Evolutionary conservation across 2,888 invertebrate genomes (phyloP), one percentile per base, ranked within the genome.

Genomic region (Coremacera marginata): DNA sequence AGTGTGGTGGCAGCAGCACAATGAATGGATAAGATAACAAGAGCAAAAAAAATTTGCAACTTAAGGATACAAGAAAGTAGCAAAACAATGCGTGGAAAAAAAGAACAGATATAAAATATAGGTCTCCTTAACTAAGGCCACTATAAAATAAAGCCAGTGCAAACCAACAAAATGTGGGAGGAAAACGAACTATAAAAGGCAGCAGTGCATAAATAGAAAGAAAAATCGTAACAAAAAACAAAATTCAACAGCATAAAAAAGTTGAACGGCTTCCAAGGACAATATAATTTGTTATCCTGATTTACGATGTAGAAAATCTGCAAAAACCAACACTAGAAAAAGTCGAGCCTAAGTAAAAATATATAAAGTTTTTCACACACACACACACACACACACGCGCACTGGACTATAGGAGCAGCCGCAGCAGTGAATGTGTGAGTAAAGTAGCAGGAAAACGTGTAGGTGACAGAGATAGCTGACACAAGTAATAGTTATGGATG

Each of bases 211-310:
- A 22, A 60, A 63, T 34, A n/a, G 49, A 27, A 62, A 22, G 22
- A 73, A 62, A n/a, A 51, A 49, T 57, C n/a, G 19, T 71, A 16
- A 34, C 9, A 71, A 49, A 71, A 52, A 34, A 57, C 2, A 44
- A 44, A 11, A 11, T 44, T 2, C 9, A 49, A 49, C 8, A 44
- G 14, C 3, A 44, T 27, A 63, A 34, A 52, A 74, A 67, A 31
- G 57, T 55, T 67, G 37, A 74, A 74, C 65, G 78, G 75, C 75
- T 65, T 71, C 70, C 75, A 80, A 80, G 77, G 77, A 80, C 80
- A 78, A 75, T 78, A 77, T 80, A 80, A 80, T 80, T 80, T 80
- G 80, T 80, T 80, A 78, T 80, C 77, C 80, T 80, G 80, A 80
- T 80, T 80, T 80, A 80, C 77, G 80, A 78, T 77, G 77, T 51